Base-by-base conservation (phyloP, 2,888 invertebrate species). In the Physocephala rufipes region DNA sequence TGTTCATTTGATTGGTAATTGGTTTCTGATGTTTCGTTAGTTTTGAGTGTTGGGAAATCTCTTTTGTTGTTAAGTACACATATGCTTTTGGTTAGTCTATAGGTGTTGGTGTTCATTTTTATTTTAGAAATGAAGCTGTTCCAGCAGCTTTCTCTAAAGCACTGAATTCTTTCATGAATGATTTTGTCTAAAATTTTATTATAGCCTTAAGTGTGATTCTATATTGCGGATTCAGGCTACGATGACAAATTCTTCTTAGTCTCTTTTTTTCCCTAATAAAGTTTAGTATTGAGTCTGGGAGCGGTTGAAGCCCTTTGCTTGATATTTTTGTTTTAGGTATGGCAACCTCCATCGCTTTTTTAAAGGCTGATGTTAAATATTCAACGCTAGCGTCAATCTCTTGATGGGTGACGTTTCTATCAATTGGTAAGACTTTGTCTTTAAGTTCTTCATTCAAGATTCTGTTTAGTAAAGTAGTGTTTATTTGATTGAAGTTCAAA, bases 41-140 rank as follows among this genome's bases (percentile, higher is more conserved):
- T 7, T 43, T 12, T 47, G 12, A 47, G 1, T 12, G 16, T 1
- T 47, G 47, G 47, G 1, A 47, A n/a, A 15, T 47, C 1, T 16
- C 13, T 12, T 47, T 15, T 47, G 12, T 47, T 12, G 16, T 12
- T 47, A 15, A 47, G 47, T 15, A 12, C 47, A 47, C 47, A 47
- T 15, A 1, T 16, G 16, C 13, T 16, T 47, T 47, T 47, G 12
- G 16, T 47, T 47, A 15, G 12, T 16, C 16, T 47, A 47, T 63
- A 19, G n/a, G 19, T 63, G 19, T 63, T 45, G 26, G 2, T 13
- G 43, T 62, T 62, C 36, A 62, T 62, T 62, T 62, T 62, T 7
- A 62, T 36, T 15, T 62, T 12, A 24, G 21, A 45, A 45, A 19
- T 21, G 13, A 21, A 30, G 43, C 45, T 43, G 21, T 36, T n/a